phyloP scores from a whole-genome alignment of 2,888 invertebrate genomes.

The Orgyia antiqua region DNA sequence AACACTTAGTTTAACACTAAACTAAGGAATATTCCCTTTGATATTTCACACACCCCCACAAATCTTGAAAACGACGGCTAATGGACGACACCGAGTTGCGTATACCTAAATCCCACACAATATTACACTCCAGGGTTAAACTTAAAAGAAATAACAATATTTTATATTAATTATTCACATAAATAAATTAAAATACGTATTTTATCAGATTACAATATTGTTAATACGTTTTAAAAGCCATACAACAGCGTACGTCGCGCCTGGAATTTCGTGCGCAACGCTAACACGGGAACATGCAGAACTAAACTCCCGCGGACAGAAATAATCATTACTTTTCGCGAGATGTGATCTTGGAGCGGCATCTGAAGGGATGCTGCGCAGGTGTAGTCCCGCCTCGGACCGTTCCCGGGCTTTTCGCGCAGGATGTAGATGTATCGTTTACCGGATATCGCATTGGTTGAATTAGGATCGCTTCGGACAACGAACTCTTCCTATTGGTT shows the following conservation, averaged over 20 bases:
- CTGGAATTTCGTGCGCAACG: constrained; percentile 55
- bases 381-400: constrained; percentile 49
- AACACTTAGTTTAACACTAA: constrained; percentile 12
- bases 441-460: constrained; percentile 64
- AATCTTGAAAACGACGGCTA: constrained; percentile 18
- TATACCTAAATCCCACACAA: constrained; percentile 13
- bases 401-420: constrained; percentile 73
- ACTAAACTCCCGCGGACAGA: constrained; percentile 68
- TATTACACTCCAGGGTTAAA: constrained; percentile 3
- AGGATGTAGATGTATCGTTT: constrained; percentile 54
- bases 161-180: constrained; percentile 20
- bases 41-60: constrained; percentile 20
- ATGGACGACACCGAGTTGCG: constrained; percentile 20
- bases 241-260: constrained; percentile 53
- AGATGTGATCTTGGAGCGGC: constrained; percentile 72
- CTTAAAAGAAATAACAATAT: too few relatives aligned
- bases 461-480: constrained; percentile 48
- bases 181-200: constrained; percentile 29
- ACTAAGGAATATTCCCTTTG: constrained; percentile 12
- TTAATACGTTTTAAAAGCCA: constrained; percentile 62
- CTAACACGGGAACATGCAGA: constrained; percentile 65
- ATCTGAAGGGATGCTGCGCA: constrained; percentile 66
- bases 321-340: constrained; percentile 79
- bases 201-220: constrained; percentile 55
- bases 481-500: constrained; percentile 47